phyloP scores from a whole-genome alignment of 2,888 invertebrate genomes.

The Leptinotarsa tumamoca region DNA sequence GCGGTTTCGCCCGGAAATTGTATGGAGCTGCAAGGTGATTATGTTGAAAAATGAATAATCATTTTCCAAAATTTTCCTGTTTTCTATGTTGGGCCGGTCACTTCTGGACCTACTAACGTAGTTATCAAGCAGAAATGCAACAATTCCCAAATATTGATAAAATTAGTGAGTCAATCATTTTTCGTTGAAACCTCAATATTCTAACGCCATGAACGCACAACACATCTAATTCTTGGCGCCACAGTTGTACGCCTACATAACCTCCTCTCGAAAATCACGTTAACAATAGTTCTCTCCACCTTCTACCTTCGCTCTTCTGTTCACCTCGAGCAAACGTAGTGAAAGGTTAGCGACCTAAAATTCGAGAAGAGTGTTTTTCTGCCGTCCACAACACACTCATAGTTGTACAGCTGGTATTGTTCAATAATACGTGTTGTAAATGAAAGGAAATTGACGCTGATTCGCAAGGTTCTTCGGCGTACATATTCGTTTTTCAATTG shows the following conservation, averaged over 20 bases:
- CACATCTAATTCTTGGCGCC: background rate
- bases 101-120: too few species aligned
- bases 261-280: constrained; percentile 2
- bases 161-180: too few species aligned
- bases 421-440: constrained; percentile 8
- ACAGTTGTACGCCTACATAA: background rate
- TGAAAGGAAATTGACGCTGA: constrained; percentile 6
- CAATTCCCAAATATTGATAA: too few species aligned
- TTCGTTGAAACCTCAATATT: too few species aligned
- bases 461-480: background rate
- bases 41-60: too few species aligned
- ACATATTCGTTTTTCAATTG: background rate
- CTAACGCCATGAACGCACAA: background rate
- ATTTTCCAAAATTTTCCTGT: too few species aligned
- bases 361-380: constrained; percentile 6
- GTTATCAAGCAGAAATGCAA: too few species aligned
- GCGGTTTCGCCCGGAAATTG: too few species aligned
- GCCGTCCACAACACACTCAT: background rate
- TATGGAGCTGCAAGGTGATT: too few species aligned
- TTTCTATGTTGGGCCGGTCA: too few species aligned
- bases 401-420: background rate
- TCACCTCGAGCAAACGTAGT: constrained; percentile 17
- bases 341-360: constrained; percentile 21
- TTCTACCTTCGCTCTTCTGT: background rate
- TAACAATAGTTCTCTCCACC: constrained; percentile 12